These are phyloP conservation scores for Drosophila sulfurigaster DNA, from an alignment of 1,140 invertebrate species.

Conservation along the genomic window DNA sequence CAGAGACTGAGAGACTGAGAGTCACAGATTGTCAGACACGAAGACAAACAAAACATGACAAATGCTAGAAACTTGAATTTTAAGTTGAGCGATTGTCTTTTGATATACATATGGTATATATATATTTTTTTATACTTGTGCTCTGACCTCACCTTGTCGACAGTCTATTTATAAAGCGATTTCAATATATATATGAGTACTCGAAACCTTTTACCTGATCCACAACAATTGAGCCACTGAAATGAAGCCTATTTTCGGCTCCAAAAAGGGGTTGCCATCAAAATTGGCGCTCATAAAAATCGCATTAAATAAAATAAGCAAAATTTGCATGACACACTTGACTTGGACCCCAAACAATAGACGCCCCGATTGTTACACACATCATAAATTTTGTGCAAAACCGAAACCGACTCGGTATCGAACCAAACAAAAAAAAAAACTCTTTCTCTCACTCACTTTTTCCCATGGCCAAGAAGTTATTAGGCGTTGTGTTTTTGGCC, in stretches of 20 bases:
- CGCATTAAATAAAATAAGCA: conserved; percentile 71
- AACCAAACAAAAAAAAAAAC: conserved; percentile 19
- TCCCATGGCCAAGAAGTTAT: conserved; percentile 42
- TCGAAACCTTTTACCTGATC: conserved; percentile 7
- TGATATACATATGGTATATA: too few species aligned
- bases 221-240: conserved; percentile 56
- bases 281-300: conserved; percentile 66
- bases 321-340: conserved; percentile 73
- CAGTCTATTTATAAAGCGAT: background rate
- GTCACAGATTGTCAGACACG: conserved; percentile 11
- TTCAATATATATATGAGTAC: conserved; percentile 5
- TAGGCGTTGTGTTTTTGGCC: conserved; percentile 21
- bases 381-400: conserved; percentile 70
- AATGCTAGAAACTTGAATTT: conserved; percentile 62
- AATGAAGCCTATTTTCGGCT: conserved; percentile 43
- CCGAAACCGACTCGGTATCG: background rate
- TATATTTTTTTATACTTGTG: too few species aligned
- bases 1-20: background rate
- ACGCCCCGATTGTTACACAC: conserved; percentile 74
- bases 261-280: background rate
- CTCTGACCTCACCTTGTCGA: background rate
- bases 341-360: conserved; percentile 52
- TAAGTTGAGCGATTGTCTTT: conserved; percentile 29
- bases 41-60: conserved; percentile 66
- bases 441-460: conserved; percentile 32